These are phyloP conservation scores for Catocala fraxini DNA, from an alignment of 2,888 invertebrate genomes.

Conservation along the genomic window DNA sequence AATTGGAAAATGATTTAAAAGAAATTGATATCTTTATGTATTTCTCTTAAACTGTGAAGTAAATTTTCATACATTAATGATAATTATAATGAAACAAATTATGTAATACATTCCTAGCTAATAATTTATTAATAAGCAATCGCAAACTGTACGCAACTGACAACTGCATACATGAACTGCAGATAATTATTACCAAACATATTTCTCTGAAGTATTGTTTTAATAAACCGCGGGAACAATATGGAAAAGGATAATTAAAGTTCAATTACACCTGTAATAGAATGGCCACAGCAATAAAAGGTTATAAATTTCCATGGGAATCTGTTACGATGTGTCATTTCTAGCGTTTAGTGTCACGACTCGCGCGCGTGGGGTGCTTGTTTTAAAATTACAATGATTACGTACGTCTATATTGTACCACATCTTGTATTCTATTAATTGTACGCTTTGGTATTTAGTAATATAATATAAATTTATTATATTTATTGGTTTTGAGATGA, in stretches of 20 bases:
- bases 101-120: too few relatives aligned
- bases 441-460: conserved; percentile 8
- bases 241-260: conserved; percentile 12
- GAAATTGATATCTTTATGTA: too few relatives aligned
- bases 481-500: too few relatives aligned
- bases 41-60: too few relatives aligned
- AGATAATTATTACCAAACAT: background rate
- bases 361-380: conserved; percentile 37
- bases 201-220: background rate
- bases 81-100: too few relatives aligned
- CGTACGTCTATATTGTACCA: conserved; percentile 19
- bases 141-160: too few relatives aligned
- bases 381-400: conserved; percentile 46
- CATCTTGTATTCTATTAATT: conserved; percentile 40
- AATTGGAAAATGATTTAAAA: too few relatives aligned
- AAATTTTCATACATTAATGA: too few relatives aligned
- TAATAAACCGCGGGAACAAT: background rate
- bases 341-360: conserved; percentile 37
- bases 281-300: conserved; percentile 9
- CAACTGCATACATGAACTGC: too few relatives aligned
- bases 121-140: too few relatives aligned
- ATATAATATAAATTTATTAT: background rate
- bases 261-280: conserved; percentile 20
- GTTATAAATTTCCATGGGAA: conserved; percentile 23
- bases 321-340: conserved; percentile 42